These are phyloP conservation scores for Noctilio leporinus DNA, from an alignment of 2,113 vertebrate genomes.

Conservation along the genomic window DNA sequence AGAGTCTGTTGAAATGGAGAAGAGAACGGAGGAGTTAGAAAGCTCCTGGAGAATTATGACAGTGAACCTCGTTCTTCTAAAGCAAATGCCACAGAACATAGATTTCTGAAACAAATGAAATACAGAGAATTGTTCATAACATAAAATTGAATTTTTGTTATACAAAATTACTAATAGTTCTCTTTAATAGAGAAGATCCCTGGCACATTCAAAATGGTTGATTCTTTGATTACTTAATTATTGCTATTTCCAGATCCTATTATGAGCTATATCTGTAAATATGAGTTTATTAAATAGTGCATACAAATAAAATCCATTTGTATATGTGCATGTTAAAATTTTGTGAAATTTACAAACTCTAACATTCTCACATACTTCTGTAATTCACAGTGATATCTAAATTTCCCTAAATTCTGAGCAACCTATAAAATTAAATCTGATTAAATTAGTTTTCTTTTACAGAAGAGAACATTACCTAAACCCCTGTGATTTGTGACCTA, in stretches of 20 bases:
- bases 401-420: constrained; percentile 69
- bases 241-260: not conserved
- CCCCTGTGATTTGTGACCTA: constrained; percentile 78
- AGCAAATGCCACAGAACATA: not conserved
- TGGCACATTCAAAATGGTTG: not conserved
- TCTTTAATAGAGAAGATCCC: not conserved
- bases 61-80: not conserved
- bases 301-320: not conserved
- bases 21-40: not conserved
- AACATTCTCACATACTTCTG: constrained; percentile 12
- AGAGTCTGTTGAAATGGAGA: not conserved
- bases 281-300: not conserved
- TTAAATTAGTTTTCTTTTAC: constrained; percentile 71
- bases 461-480: constrained; percentile 74
- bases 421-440: constrained; percentile 71
- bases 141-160: not conserved
- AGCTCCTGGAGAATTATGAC: not conserved
- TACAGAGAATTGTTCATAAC: not conserved
- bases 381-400: constrained; percentile 55
- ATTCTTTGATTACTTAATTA: not conserved
- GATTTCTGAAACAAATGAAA: not conserved
- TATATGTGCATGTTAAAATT: not conserved
- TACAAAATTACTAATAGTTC: not conserved
- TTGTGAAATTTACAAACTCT: not conserved
- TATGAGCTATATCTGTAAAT: not conserved